phyloP scores from a whole-genome alignment of 2,113 vertebrate species.

The Steatornis caripensis region DNA sequence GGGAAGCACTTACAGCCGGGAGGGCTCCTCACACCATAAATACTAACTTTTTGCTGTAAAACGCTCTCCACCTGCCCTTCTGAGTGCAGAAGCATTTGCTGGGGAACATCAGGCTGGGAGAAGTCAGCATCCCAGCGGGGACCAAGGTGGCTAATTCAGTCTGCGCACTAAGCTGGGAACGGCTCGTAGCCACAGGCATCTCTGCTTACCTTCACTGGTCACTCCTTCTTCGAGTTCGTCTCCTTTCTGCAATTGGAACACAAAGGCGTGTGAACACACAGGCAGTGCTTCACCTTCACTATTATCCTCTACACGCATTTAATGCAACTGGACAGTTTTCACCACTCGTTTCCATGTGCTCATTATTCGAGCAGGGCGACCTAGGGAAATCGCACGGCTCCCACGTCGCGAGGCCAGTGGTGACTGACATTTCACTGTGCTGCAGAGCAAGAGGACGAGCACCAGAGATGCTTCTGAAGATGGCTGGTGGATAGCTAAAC shows the following conservation, averaged over 20 bases:
- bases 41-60: neutral
- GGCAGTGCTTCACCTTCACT: neutral
- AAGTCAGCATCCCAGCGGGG: neutral
- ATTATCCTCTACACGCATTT: neutral
- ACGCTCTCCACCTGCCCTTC: neutral
- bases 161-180: neutral
- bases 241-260: conserved; percentile 82
- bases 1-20: neutral
- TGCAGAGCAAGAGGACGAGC: neutral
- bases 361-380: neutral
- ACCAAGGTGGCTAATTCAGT: neutral
- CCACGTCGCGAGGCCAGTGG: accelerated
- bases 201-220: conserved; percentile 91
- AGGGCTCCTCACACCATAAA: neutral
- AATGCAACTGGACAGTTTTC: neutral
- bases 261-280: neutral
- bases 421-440: neutral
- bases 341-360: neutral
- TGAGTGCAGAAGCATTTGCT: neutral
- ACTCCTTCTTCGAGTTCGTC: conserved; percentile 94
- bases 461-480: neutral
- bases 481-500: neutral
- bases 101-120: neutral
- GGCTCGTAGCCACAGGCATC: neutral
- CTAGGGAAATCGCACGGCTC: neutral